Percentiles rank a stretch among this genome's conserved stretches.
phyloP scores from a whole-genome alignment of 2,888 invertebrate species.

The Diplazon laetatorius region DNA sequence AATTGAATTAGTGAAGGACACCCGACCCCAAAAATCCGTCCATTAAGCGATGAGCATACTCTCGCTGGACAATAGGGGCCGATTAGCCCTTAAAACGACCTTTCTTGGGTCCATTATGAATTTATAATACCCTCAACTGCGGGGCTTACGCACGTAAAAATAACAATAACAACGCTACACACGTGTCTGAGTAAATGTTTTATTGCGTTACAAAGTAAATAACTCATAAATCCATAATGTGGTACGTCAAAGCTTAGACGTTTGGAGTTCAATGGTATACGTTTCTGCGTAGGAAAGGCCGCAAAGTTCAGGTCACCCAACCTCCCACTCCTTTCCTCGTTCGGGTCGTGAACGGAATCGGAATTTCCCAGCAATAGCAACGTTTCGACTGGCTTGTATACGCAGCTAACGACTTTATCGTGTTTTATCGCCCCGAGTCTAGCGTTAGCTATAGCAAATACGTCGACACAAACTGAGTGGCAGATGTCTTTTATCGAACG shows the following conservation, averaged over 20 bases:
- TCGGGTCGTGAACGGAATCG: neutral
- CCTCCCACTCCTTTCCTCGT: too few relatives aligned
- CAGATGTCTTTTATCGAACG: neutral
- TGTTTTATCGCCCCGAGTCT: neutral
- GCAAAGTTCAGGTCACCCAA: neutral
- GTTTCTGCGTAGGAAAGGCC: neutral
- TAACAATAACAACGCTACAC: neutral
- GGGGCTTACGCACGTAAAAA: neutral
- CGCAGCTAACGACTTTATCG: conserved; percentile 3
- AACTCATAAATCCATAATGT: neutral
- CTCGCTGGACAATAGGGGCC: too few relatives aligned
- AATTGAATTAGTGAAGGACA: too few relatives aligned
- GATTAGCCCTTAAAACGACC: too few relatives aligned
- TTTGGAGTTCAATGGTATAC: conserved; percentile 3
- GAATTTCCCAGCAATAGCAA: conserved; percentile 12
- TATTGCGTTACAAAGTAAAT: neutral
- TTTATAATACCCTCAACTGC: neutral
- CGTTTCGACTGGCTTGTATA: neutral
- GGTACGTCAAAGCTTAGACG: neutral
- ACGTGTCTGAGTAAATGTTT: neutral
- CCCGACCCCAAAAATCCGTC: too few relatives aligned
- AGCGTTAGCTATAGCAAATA: conserved; percentile 6
- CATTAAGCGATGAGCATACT: too few relatives aligned
- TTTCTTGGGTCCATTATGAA: too few relatives aligned
- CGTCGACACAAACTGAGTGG: neutral